Base-by-base conservation (phyloP, 92 coral and sea anemone species). In the Actinernus sp. region DNA sequence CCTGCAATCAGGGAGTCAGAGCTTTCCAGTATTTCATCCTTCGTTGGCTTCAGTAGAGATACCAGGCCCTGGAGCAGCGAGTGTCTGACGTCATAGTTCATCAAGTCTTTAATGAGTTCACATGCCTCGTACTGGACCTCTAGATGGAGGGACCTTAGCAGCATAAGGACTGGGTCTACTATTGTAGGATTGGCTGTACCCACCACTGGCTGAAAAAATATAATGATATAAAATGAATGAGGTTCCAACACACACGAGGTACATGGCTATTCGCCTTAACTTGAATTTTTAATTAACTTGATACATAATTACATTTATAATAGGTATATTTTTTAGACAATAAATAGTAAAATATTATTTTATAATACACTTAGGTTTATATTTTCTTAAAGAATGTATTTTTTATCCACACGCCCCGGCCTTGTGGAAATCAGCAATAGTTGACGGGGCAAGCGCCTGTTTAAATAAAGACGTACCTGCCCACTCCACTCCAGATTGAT, bases 71-170 rank as follows among this genome's bases (percentile, higher is more conserved):
- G 70, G 0, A 94, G 90, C 44, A 94, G 37, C 3, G 87, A 73
- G 49, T 67, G 76, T 37, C 92, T 81, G 4, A 91, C 80, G 23
- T 88, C 97, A 54, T 94, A 94, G 20, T 72, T 46, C 92, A 94
- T 91, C 22, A 94, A 68, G 48, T 94, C 98, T 48, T 94, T 91
- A 43, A 94, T 94, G 37, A 94, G 89, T 49, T 94, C 98, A 52
- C 95, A 94, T 0, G 98, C 97, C 44, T 91, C 97, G 37, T 94
- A 94, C 75, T 94, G 98, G 10, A 94, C 98, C 36, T 94, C 98
- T 21, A 94, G 75, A 62, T 94, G 98, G n/a, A 94, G 88, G 3
- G 98, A 94, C 50, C 90, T 68, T 31, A 94, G 58, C 41, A 94
- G 77, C 83, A 94, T 67, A 48, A 94, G 41, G 26, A 94, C 92